Conservation (phyloP, 2,888 invertebrate species). For the Pycnomerus fuliginosus region DNA sequence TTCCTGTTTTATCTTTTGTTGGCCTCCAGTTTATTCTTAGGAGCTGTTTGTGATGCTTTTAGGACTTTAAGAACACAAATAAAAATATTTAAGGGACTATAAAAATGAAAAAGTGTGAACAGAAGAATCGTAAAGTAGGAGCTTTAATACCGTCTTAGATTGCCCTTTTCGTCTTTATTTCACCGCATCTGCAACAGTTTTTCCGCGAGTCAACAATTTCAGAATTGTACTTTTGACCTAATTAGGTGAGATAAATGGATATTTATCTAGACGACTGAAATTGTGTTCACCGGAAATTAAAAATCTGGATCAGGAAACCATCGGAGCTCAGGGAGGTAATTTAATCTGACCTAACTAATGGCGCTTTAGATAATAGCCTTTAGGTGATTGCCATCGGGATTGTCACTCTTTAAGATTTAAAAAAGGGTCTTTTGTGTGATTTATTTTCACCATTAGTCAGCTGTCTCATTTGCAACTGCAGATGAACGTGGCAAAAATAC, state of each 20-base stretch:
- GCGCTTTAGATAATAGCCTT: slow-evolving; percentile 45
- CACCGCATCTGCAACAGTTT: too few species aligned
- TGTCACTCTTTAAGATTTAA: slow-evolving; percentile 40
- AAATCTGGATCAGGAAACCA: slow-evolving; percentile 46
- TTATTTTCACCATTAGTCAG: slow-evolving; percentile 45
- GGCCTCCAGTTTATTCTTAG: slow-evolving; percentile 27
- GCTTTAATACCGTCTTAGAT: slow-evolving; percentile 9
- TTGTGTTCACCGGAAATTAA: slow-evolving; percentile 45
- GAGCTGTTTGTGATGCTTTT: slow-evolving; percentile 32
- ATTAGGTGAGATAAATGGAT: too few species aligned
- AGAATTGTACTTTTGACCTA: too few species aligned
- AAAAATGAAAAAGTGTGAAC: slow-evolving; percentile 30
- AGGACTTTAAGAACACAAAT: slow-evolving; percentile 30
- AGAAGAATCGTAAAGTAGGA: slow-evolving; percentile 15
- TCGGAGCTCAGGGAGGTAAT: slow-evolving; percentile 41
- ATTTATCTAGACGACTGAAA: slow-evolving; percentile 1
- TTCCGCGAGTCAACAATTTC: too few species aligned
- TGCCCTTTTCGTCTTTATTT: too few species aligned
- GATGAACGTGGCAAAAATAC: slow-evolving; percentile 31
- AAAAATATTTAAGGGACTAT: slow-evolving; percentile 31
- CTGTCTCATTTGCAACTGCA: slow-evolving; percentile 47
- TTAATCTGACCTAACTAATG: slow-evolving; percentile 49
- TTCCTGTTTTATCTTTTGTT: slow-evolving; percentile 34
- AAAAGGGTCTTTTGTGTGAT: slow-evolving; percentile 44
- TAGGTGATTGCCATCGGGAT: slow-evolving; percentile 40